Conservation (phyloP, 2,797 vertebrate species). For the Malacoraja senta region DNA sequence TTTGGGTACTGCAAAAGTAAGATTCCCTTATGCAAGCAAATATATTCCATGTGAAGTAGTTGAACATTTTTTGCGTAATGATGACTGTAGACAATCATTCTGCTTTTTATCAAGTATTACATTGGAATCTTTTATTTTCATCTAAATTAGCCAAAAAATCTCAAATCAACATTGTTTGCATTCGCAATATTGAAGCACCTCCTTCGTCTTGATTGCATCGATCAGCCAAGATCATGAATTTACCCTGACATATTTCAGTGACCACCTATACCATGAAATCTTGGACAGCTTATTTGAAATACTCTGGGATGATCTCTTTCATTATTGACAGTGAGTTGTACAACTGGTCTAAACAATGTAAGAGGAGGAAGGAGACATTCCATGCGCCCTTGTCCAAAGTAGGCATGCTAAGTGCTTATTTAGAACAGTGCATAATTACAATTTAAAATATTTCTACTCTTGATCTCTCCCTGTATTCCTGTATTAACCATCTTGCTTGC, state of each 20-base stretch:
- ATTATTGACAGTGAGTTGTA: neutral
- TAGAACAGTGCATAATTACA: neutral
- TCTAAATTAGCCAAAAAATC: neutral
- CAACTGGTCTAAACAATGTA: neutral
- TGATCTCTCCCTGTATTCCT: neutral
- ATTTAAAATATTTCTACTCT: neutral
- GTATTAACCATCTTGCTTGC: neutral
- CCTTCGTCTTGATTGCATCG: neutral
- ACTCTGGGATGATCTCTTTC: neutral
- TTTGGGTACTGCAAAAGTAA: neutral
- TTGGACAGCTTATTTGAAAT: neutral
- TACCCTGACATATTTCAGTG: neutral
- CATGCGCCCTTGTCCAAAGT: neutral
- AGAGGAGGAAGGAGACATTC: neutral
- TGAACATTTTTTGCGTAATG: neutral
- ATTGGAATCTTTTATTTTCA: neutral
- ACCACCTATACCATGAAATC: neutral
- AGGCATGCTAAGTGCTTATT: neutral
- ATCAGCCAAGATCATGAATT: neutral
- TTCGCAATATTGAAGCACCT: neutral
- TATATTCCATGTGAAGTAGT: neutral
- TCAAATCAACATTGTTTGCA: neutral
- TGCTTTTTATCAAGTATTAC: neutral
- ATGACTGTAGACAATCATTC: neutral
- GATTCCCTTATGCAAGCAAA: neutral